Conservation (phyloP, 1,140 invertebrate species). For the Dinoponera quadriceps region DNA sequence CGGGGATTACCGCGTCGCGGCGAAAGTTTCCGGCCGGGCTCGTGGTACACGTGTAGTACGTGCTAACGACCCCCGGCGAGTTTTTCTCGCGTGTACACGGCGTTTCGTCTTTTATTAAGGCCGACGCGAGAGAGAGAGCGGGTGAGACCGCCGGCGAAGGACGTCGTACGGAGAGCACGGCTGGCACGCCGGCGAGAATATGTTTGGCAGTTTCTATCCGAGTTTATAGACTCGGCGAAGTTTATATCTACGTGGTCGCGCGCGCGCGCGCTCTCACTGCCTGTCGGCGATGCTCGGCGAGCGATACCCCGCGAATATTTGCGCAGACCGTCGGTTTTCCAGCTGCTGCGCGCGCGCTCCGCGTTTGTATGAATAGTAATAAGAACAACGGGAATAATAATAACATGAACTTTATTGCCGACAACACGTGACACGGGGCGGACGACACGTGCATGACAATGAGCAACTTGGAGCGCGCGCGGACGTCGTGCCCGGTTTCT, state of each 20-base stretch:
- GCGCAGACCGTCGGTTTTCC: conserved; percentile 37
- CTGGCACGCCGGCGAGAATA: conserved; percentile 40
- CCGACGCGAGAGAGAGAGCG: not conserved
- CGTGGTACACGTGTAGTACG: conserved; percentile 35
- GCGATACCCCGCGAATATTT: conserved; percentile 46
- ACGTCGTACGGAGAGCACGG: not conserved
- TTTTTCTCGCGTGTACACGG: conserved; percentile 16
- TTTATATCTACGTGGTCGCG: conserved; percentile 18
- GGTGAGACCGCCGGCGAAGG: not conserved
- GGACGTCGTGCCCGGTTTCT: no score
- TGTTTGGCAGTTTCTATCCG: conserved; percentile 55
- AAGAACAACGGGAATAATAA: no score
- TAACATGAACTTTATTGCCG: no score
- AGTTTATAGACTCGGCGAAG: conserved; percentile 49
- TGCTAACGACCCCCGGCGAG: conserved; percentile 37
- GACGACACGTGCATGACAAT: no score
- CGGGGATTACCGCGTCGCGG: conserved; percentile 18
- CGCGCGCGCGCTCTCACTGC: conserved; percentile 1
- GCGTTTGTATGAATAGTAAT: no score
- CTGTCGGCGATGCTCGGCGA: conserved; percentile 23
- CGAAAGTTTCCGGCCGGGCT: conserved; percentile 46
- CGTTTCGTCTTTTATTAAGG: conserved; percentile 54
- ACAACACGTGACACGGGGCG: no score
- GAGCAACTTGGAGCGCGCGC: no score
- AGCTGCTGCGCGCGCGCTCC: no score